Evolutionary conservation across 2,888 invertebrate species (phyloP).

Genomic region (Drosophila acutilabella): DNA sequence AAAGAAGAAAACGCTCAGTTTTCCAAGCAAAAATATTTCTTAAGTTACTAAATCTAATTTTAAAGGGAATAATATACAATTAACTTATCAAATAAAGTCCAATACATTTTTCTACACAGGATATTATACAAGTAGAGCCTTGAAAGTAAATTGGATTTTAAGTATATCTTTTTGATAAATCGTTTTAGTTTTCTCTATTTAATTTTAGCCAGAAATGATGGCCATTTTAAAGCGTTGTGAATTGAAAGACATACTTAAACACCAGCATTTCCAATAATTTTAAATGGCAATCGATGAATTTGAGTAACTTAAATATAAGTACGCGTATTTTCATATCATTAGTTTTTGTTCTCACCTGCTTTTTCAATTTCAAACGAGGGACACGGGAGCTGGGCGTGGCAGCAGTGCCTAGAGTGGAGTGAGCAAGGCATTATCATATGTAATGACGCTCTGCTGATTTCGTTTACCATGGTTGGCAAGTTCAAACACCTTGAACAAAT

Average conservation of each 20-base stretch:
- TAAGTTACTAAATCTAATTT: too few species aligned
- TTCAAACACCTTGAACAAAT: slow-evolving; percentile 81
- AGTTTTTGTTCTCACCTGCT: slow-evolving; percentile 44
- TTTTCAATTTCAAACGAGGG: slow-evolving; percentile 6
- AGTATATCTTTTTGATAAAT: too few species aligned
- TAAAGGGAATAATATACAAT: too few species aligned
- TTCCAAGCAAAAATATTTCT: too few species aligned
- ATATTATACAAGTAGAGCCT: too few species aligned
- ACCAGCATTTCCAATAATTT: slow-evolving; percentile 8
- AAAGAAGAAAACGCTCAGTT: neutral
- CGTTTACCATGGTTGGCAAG: slow-evolving; percentile 57
- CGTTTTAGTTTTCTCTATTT: too few species aligned
- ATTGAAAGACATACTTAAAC: neutral
- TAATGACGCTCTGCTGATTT: slow-evolving; percentile 78
- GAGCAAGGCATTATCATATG: slow-evolving; percentile 80
- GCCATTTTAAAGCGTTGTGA: too few species aligned
- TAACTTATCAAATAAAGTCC: too few species aligned
- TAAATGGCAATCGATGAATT: slow-evolving; percentile 39
- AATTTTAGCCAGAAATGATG: too few species aligned
- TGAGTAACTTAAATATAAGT: slow-evolving; percentile 24
- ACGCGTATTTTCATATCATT: slow-evolving; percentile 71
- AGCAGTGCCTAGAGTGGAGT: neutral
- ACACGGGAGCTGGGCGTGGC: neutral
- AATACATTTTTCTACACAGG: too few species aligned
- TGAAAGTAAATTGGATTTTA: too few species aligned